Evolutionary conservation across 2,888 invertebrate genomes (phyloP).

Genomic region (Yponomeuta cagnagella): DNA sequence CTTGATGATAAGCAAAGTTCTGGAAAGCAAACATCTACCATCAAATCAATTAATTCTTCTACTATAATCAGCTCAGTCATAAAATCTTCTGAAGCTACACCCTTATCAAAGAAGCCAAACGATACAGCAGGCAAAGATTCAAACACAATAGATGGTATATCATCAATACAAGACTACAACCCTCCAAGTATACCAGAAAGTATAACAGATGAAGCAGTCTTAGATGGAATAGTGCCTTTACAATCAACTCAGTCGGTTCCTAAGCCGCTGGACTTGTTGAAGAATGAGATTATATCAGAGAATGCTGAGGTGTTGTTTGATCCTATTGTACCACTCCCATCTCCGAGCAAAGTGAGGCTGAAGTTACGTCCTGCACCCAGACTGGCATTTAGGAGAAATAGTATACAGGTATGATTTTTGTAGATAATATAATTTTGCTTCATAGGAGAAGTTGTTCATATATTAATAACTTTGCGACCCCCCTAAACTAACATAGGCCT

Average conservation of each 20-base stretch:
- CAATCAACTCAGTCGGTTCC: conserved; percentile 35
- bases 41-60: background rate
- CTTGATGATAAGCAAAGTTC: background rate
- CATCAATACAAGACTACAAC: conserved; percentile 34
- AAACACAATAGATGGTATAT: background rate
- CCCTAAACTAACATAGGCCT: no score
- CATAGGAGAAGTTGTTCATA: no score
- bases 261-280: conserved; percentile 54
- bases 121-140: background rate
- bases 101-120: background rate
- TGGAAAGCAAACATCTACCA: background rate
- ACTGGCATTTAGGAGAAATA: conserved; percentile 78
- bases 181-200: conserved; percentile 53
- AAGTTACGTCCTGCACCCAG: conserved; percentile 82
- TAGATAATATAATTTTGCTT: conserved; percentile 6
- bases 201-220: conserved; percentile 39
- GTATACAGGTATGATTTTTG: conserved; percentile 64
- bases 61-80: background rate
- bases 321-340: conserved; percentile 70
- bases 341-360: conserved; percentile 78
- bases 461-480: no score
- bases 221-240: conserved; percentile 65
- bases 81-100: background rate
- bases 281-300: conserved; percentile 64
- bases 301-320: conserved; percentile 66